Evolutionary conservation across 2,888 invertebrate genomes (phyloP).

Genomic region (Nysson spinosus): DNA sequence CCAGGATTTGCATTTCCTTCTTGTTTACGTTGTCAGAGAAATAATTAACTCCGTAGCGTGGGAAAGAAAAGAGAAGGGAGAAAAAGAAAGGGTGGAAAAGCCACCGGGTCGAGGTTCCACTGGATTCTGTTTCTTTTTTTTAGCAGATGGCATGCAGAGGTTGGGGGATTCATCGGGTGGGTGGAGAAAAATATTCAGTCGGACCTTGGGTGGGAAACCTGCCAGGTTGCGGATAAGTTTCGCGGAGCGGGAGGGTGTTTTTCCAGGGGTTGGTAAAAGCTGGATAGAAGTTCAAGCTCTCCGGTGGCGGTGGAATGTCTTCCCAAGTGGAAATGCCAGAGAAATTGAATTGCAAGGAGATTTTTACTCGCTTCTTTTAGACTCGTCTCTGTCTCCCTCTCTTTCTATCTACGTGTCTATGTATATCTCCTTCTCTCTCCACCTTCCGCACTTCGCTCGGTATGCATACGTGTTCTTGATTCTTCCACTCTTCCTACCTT

Average conservation of each 20-base stretch:
- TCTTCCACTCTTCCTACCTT: neutral
- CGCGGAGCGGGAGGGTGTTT: conserved; percentile 31
- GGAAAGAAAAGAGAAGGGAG: neutral
- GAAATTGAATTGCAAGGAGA: conserved; percentile 68
- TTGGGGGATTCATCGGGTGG: conserved; percentile 11
- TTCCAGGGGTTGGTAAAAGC: conserved; percentile 2
- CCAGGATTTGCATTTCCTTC: conserved; percentile 27
- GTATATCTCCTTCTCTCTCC: conserved; percentile 36
- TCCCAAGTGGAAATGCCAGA: conserved; percentile 51
- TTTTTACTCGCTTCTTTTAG: too few relatives aligned
- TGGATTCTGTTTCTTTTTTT: conserved; percentile 8
- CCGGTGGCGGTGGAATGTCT: conserved; percentile 44
- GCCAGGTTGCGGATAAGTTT: conserved; percentile 52
- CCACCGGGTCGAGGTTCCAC: conserved; percentile 6
- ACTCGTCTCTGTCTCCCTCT: too few relatives aligned
- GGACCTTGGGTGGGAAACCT: conserved; percentile 46
- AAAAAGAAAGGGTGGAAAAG: neutral
- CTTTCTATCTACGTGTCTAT: too few relatives aligned
- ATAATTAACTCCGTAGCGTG: conserved; percentile 42
- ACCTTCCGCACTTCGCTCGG: too few relatives aligned
- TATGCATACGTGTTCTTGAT: conserved; percentile 16
- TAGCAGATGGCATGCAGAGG: neutral
- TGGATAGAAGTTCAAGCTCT: conserved; percentile 36
- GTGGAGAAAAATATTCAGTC: conserved; percentile 47
- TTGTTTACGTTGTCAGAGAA: conserved; percentile 35